Base-by-base conservation (phyloP, 2,888 invertebrate species). In the Adela reaumurella region DNA sequence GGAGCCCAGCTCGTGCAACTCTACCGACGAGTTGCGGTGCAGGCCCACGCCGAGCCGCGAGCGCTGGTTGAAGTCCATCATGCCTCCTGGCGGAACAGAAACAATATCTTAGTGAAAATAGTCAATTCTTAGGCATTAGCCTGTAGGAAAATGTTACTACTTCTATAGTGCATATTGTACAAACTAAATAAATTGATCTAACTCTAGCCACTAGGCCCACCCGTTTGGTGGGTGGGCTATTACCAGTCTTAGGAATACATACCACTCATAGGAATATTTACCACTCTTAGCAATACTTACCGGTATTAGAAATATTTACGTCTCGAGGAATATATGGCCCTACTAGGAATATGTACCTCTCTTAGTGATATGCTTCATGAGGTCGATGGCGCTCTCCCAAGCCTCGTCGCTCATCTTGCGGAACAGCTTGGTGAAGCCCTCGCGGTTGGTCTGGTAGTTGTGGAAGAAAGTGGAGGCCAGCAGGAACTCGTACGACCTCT, bases 341-440 rank as follows among this genome's bases (percentile, higher is more conserved):
- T n/a, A n/a, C n/a, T n/a, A 24, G 8, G 24, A 24, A 24, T 24
- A 24, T 24, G 24, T 24, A 65, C 92, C 92, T 60, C 93, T 86
- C 65, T 84, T 82, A 1, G 88, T 81, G 41, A 91, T 81, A 64
- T 88, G 89, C 63, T 92, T 88, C 58, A 92, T 89, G n/a, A 91
- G 59, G 10, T 87, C 84, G 58, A 91, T 85, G 28, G 84, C 82
- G 59, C 89, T 84, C 16, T 84, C 82, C 87, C 92, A 93, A 4
- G 87, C 77, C 11, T 83, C 74, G 57, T 93, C 92, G 0, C 92
- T 89, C 10, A 90, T 68, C 50, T 84, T 83, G 57, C 84, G 83
- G 74, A 88, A 91, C 10, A 91, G 67, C 61, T 86, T 87, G 57
- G 84, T 82, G 68, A 93, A 91, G 3, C 92, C 92, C 18, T 79